Conservation (phyloP, 2,888 invertebrate genomes). For the Philereme vetulata region DNA sequence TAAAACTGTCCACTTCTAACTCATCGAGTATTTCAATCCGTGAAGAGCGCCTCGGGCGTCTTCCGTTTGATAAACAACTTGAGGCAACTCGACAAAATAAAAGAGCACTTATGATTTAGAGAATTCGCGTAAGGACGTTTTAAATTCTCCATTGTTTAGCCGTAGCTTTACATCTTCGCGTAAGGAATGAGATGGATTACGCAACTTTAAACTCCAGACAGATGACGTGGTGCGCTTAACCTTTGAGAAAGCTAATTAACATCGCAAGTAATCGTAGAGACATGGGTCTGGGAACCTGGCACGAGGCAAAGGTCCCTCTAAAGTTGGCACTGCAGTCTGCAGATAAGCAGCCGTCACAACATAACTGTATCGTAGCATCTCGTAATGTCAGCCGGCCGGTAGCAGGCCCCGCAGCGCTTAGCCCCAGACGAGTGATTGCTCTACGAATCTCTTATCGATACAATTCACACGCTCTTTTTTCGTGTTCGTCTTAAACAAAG, state of each 20-base stretch:
- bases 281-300: slow-evolving; percentile 47
- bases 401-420: slow-evolving; percentile 54
- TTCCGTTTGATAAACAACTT: slow-evolving; percentile 67
- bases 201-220: slow-evolving; percentile 54
- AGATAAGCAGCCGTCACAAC: slow-evolving; percentile 74
- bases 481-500: slow-evolving; percentile 54
- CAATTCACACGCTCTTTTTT: slow-evolving; percentile 71
- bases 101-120: slow-evolving; percentile 40
- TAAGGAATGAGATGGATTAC: slow-evolving; percentile 52
- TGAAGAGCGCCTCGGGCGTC: slow-evolving; percentile 56
- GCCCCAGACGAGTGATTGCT: slow-evolving; percentile 64
- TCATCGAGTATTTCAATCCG: slow-evolving; percentile 60
- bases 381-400: slow-evolving; percentile 66
- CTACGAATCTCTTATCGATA: slow-evolving; percentile 68
- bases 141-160: slow-evolving; percentile 59
- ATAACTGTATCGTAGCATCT: slow-evolving; percentile 77
- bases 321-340: slow-evolving; percentile 57
- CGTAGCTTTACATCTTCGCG: slow-evolving; percentile 51
- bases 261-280: slow-evolving; percentile 48
- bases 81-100: slow-evolving; percentile 45
- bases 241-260: slow-evolving; percentile 67
- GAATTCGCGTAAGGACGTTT: slow-evolving; percentile 53
- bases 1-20: slow-evolving; percentile 80
- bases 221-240: slow-evolving; percentile 50
- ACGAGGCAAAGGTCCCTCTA: slow-evolving; percentile 58